Evolutionary conservation across 2,888 invertebrate species (phyloP).

Genomic region (Fragum sueziense): DNA sequence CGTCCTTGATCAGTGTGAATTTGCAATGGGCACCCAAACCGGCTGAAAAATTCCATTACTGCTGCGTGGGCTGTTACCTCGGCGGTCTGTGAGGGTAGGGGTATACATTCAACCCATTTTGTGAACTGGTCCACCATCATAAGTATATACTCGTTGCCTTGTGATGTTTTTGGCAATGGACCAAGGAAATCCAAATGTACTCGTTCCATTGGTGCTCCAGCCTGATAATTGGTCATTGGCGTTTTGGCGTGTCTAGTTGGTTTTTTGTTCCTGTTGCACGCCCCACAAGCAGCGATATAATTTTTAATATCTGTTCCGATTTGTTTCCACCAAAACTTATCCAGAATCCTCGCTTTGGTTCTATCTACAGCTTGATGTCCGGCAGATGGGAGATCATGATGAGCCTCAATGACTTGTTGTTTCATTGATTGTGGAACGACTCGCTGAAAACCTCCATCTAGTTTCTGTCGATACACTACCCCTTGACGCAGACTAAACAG

Average conservation of each 20-base stretch:
- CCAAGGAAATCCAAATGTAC: constrained; percentile 30
- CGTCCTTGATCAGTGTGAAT: constrained; percentile 19
- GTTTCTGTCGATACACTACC: constrained; percentile 5
- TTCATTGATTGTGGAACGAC: constrained; percentile 16
- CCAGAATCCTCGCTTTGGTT: constrained; percentile 11
- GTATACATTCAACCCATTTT: constrained; percentile 36
- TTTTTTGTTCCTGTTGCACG: constrained; percentile 33
- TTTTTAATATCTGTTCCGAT: constrained; percentile 16
- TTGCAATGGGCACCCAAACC: constrained; percentile 31
- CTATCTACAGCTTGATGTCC: constrained; percentile 35
- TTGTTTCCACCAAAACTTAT: constrained; percentile 27
- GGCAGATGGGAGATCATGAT: constrained; percentile 33
- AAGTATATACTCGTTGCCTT: constrained; percentile 21
- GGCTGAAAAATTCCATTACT: constrained; percentile 14
- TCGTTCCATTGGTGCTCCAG: constrained; percentile 25
- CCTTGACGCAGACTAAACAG: constrained; percentile 7
- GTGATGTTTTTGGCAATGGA: constrained; percentile 26
- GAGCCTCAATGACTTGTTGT: constrained; percentile 3
- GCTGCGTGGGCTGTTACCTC: constrained; percentile 28
- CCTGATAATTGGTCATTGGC: constrained; percentile 19
- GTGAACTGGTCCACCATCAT: constrained; percentile 41
- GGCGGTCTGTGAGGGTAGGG: constrained; percentile 24
- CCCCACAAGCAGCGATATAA: constrained; percentile 20
- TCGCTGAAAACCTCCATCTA: not conserved
- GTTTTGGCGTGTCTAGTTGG: constrained; percentile 10